Conservation (phyloP, 2,113 vertebrate genomes). For the Urocitellus parryii region DNA sequence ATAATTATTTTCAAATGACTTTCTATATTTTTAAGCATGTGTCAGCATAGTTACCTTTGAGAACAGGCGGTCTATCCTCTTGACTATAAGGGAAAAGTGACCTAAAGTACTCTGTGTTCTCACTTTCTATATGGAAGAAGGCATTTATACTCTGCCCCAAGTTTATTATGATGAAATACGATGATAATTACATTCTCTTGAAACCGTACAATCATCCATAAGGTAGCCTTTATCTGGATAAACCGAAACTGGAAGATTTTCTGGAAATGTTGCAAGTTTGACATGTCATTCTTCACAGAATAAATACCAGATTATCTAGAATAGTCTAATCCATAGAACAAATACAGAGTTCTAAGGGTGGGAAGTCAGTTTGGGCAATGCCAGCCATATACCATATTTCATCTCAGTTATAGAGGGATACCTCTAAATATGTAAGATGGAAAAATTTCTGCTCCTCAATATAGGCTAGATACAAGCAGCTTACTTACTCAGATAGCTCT, state of each 20-base stretch:
- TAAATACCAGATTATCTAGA: conserved; percentile 56
- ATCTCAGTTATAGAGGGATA: conserved; percentile 56
- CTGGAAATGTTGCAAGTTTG: conserved; percentile 59
- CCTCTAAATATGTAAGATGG: conserved; percentile 69
- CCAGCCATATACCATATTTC: conserved; percentile 55
- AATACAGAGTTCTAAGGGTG: conserved; percentile 62
- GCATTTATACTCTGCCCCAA: conserved; percentile 14
- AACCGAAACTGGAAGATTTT: conserved; percentile 45
- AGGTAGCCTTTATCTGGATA: conserved; percentile 60
- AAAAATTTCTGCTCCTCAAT: conserved; percentile 65
- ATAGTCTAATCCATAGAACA: conserved; percentile 49
- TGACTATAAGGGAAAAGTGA: not conserved
- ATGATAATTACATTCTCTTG: conserved; percentile 43
- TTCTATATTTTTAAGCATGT: conserved; percentile 12
- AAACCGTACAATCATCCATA: conserved; percentile 28
- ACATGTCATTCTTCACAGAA: conserved; percentile 67
- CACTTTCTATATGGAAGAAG: conserved; percentile 18
- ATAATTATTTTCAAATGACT: conserved; percentile 47
- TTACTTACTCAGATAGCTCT: conserved; percentile 64
- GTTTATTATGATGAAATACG: conserved; percentile 52
- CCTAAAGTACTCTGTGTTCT: conserved; percentile 11
- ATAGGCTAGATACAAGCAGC: conserved; percentile 67
- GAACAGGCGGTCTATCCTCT: not conserved
- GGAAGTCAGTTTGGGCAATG: conserved; percentile 52
- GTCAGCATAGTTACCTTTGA: conserved; percentile 28